phyloP scores from a whole-genome alignment of 2,797 vertebrate genomes.

The Alectoris magna region DNA sequence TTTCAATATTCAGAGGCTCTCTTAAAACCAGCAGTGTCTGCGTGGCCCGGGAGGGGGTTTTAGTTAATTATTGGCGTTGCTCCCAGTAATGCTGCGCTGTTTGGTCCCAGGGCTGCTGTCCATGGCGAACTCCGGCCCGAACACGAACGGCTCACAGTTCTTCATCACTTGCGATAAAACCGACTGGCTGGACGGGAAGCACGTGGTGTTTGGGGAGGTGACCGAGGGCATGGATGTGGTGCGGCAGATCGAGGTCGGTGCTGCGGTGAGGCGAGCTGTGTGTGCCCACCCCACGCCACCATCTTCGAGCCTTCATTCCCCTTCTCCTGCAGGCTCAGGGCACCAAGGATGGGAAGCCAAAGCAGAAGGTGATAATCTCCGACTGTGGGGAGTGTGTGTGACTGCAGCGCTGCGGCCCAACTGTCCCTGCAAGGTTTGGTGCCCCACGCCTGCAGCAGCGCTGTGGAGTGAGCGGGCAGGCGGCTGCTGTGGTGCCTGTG shows the following conservation, averaged over 20 bases:
- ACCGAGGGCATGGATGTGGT: constrained; percentile 95
- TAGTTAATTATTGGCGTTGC: rapidly evolving
- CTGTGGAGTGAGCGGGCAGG: background rate
- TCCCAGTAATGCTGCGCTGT: rapidly evolving
- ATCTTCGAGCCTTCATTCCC: rapidly evolving
- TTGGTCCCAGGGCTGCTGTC: constrained; percentile 85
- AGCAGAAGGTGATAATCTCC: constrained; percentile 95
- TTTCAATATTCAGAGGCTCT: background rate
- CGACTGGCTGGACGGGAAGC: constrained; percentile 94
- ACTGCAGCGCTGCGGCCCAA: rapidly evolving
- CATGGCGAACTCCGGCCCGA: constrained; percentile 93
- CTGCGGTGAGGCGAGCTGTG: rapidly evolving
- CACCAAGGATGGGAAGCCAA: constrained; percentile 91
- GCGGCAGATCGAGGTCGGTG: constrained; percentile 89
- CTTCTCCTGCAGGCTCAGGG: constrained; percentile 87
- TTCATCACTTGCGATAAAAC: constrained; percentile 95
- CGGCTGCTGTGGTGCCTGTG: too few species aligned
- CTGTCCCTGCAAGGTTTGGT: background rate
- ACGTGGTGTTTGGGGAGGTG: constrained; percentile 96
- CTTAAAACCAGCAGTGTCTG: rapidly evolving
- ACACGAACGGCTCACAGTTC: constrained; percentile 95
- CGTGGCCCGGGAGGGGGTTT: rapidly evolving
- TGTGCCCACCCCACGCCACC: rapidly evolving
- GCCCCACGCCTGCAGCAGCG: background rate
- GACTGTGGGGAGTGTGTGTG: constrained; percentile 94